Base-by-base conservation (phyloP, 2,888 invertebrate genomes). In the Laothoe populi region DNA sequence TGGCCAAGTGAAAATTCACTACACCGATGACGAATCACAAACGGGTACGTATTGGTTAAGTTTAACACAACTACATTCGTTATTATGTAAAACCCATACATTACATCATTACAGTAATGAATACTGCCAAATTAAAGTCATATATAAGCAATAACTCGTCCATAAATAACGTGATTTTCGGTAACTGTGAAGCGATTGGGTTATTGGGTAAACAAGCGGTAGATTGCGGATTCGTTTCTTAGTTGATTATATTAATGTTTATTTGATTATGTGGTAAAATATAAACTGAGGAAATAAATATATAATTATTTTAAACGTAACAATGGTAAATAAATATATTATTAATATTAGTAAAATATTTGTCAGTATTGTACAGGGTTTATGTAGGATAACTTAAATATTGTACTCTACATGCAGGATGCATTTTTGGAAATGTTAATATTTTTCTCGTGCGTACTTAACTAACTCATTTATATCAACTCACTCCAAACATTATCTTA, bases 121-220 rank as follows among this genome's bases (percentile, higher is more conserved):
- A 26, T 60, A 40, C 24, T 44, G 24, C 38, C 60, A 24, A 60
- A 49, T 46, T 49, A 16, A 35, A 48, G 46, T 46, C 46, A 40
- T 59, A 44, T 45, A 4, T 23, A 49, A 26, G 49, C n/a, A 16
- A 46, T 40, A 40, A 23, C 31, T 49, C 23, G 26, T 10, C 26
- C 40, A 21, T 49, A 23, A 49, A 49, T 49, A 40, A 49, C 11
- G 5, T 48, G 21, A 24, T 35, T 35, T 26, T 40, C 21, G 60
- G n/a, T n/a, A 38, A 10, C 24, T 16, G 16, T 40, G 24, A 49
- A 23, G 38, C 48, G 40, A 38, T 23, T 26, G 44, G 16, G 0
- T 44, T 44, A 19, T 19, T 13, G 26, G n/a, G 46, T 49, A n/a
- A 16, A 16, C 49, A 16, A 10, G 16, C 1, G 26, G 10, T 8